Conservation (phyloP, 2,113 vertebrate genomes). For the Plecotus auritus region DNA sequence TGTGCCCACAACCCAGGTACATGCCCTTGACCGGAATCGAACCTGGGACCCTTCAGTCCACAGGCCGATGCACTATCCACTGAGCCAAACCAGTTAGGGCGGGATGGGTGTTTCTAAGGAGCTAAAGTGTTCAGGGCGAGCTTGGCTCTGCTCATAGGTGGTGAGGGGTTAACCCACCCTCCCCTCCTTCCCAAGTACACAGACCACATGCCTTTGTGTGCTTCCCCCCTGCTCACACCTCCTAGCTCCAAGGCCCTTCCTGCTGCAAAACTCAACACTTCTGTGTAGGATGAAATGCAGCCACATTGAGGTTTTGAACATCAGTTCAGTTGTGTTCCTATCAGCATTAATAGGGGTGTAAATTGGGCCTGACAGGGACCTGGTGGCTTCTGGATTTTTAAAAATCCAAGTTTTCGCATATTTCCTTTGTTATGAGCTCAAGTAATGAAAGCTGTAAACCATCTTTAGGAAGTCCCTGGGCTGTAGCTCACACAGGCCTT, state of each 20-base stretch:
- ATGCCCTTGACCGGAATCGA: too few relatives aligned
- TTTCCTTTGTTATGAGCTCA: background rate
- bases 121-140: background rate
- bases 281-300: background rate
- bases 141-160: fast-evolving
- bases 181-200: background rate
- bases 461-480: background rate
- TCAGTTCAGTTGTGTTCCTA: background rate
- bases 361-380: background rate
- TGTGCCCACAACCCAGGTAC: too few relatives aligned
- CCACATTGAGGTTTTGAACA: background rate
- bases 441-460: conserved; percentile 50
- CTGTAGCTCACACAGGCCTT: background rate
- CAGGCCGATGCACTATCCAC: too few relatives aligned
- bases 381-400: background rate
- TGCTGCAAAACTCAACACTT: background rate
- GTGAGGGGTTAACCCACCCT: background rate
- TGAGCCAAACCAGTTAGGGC: too few relatives aligned
- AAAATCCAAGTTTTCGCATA: background rate
- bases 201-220: background rate
- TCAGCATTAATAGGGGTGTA: background rate
- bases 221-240: background rate
- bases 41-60: too few relatives aligned
- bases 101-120: background rate
- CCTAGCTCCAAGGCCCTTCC: background rate